Evolutionary conservation across 2,797 vertebrate species (phyloP).

Genomic region (Dryobates pubescens): DNA sequence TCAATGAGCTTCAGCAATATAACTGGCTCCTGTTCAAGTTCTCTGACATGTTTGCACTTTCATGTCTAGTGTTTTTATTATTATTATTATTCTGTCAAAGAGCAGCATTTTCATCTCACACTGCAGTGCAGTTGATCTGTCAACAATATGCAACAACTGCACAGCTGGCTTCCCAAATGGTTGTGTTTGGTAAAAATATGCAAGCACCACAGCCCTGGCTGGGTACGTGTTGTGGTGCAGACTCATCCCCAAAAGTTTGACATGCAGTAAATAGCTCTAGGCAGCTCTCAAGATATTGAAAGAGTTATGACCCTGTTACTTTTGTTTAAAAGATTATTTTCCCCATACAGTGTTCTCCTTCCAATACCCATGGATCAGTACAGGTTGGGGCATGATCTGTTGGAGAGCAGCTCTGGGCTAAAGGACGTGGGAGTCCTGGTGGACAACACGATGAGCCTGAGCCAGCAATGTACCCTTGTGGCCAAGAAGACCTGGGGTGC

Average conservation of each 20-base stretch:
- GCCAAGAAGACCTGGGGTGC: no score
- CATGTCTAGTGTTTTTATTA: background rate
- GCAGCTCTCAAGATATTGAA: background rate
- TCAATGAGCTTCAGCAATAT: background rate
- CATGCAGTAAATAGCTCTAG: background rate
- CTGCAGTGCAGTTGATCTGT: background rate
- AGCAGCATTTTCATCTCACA: background rate
- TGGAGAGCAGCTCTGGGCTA: no score
- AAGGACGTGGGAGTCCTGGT: no score
- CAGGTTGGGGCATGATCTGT: no score
- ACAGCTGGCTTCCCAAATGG: background rate
- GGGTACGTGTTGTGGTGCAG: background rate
- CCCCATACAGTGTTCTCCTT: background rate
- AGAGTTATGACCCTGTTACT: background rate
- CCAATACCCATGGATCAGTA: no score
- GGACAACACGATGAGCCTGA: no score
- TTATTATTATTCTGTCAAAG: background rate
- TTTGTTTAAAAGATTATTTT: background rate
- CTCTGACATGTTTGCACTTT: background rate
- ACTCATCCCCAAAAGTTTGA: background rate
- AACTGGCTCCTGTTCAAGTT: background rate
- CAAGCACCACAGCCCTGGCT: background rate
- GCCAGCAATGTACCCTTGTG: no score
- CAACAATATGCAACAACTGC: background rate
- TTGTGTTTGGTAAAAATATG: background rate